phyloP scores from a whole-genome alignment of 2,888 invertebrate species.

The Cecidostiba fungosa region DNA sequence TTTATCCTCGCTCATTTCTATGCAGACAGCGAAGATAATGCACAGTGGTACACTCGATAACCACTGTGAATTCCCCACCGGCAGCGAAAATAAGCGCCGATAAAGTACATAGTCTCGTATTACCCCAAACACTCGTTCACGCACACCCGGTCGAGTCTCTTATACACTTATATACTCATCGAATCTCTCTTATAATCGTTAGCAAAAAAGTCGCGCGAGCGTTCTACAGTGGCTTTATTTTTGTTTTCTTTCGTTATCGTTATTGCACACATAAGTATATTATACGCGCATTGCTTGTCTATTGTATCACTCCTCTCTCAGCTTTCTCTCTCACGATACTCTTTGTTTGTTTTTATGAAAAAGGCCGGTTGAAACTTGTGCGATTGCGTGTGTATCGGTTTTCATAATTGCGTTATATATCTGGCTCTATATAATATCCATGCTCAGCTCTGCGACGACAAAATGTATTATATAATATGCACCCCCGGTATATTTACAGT shows the following conservation, averaged over 20 bases:
- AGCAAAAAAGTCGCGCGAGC: not conserved
- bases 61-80: not conserved
- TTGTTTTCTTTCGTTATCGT: constrained; percentile 1
- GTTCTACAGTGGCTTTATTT: constrained; percentile 11
- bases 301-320: not conserved
- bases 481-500: constrained; percentile 42
- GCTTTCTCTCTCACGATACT: not conserved
- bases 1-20: not conserved
- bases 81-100: not conserved
- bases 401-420: constrained; percentile 28
- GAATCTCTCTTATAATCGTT: not conserved
- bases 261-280: constrained; percentile 25
- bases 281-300: constrained; percentile 26
- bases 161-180: not conserved
- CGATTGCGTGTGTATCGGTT: constrained; percentile 52
- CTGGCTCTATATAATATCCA: not conserved
- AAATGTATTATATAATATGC: not conserved
- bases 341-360: constrained; percentile 50
- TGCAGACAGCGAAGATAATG: not conserved
- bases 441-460: not conserved
- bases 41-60: not conserved
- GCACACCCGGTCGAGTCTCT: not conserved
- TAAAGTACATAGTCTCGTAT: not conserved
- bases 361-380: constrained; percentile 64
- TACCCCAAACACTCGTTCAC: constrained; percentile 4